Evolutionary conservation across 2,113 vertebrate genomes (phyloP).

Genomic region (Rhombomys opimus): DNA sequence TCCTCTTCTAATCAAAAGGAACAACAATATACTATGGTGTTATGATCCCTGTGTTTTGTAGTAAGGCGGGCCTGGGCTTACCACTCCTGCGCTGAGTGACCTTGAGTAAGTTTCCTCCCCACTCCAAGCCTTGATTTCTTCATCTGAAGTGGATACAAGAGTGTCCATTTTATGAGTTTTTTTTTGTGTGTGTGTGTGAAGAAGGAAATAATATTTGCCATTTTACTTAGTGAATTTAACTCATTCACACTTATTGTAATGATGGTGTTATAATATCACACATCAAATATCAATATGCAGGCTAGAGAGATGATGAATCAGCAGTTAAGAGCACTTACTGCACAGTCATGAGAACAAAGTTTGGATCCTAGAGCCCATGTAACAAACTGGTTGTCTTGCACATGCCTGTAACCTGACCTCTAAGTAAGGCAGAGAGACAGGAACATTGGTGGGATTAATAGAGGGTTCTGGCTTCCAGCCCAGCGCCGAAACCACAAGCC

Average conservation of each 20-base stretch:
- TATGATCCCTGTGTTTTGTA: conserved; percentile 3
- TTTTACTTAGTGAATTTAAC: conserved; percentile 69
- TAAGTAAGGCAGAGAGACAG: not conserved
- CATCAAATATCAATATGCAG: not conserved
- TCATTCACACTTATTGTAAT: conserved; percentile 75
- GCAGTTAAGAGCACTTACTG: not conserved
- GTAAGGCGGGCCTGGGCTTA: not conserved
- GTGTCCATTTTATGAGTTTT: not conserved
- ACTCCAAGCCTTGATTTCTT: not conserved
- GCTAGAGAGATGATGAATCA: not conserved
- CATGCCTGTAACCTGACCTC: not conserved
- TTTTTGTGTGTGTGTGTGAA: not conserved
- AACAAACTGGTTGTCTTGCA: not conserved
- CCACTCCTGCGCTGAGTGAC: not conserved
- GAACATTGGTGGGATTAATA: not conserved
- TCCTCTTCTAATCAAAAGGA: not conserved
- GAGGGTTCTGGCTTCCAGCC: not conserved
- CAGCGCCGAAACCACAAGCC: not conserved
- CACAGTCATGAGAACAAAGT: not conserved
- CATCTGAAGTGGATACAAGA: not conserved
- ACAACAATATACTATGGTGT: not conserved
- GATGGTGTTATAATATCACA: not conserved
- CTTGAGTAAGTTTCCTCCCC: not conserved
- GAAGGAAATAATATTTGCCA: conserved; percentile 18
- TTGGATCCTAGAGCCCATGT: no score